phyloP scores from a whole-genome alignment of 2,113 vertebrate genomes.

The Eleginops maclovinus region DNA sequence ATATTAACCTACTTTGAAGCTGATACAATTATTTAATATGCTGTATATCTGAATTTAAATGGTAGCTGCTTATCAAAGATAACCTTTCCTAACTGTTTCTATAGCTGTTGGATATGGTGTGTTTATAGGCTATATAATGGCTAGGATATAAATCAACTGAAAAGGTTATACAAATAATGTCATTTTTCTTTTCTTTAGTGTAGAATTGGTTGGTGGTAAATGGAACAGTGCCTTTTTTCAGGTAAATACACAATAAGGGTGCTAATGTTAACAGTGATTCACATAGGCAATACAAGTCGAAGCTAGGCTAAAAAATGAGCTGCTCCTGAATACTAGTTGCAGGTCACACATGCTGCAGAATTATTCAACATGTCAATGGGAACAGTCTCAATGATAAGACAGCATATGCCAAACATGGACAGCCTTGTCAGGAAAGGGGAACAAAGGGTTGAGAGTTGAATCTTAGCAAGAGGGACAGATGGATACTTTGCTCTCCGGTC shows the following conservation, averaged over 20 bases:
- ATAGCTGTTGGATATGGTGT: not conserved
- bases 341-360: constrained; percentile 6
- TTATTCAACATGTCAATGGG: constrained; percentile 13
- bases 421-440: constrained; percentile 2
- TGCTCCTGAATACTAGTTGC: not conserved
- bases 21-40: constrained; percentile 35
- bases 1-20: constrained; percentile 19
- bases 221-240: constrained; percentile 11
- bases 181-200: not conserved
- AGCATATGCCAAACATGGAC: not conserved
- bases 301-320: constrained; percentile 1
- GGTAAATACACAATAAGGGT: constrained; percentile 25
- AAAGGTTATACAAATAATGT: not conserved
- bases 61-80: constrained; percentile 35
- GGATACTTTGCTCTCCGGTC: not conserved
- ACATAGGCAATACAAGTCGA: constrained; percentile 1
- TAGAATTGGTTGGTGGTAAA: not conserved
- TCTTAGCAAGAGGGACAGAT: not conserved
- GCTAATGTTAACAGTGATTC: not conserved
- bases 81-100: not conserved
- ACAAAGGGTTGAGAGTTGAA: not conserved
- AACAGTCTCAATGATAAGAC: not conserved
- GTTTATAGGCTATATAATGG: not conserved
- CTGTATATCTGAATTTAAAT: constrained; percentile 28
- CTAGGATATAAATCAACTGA: not conserved